These are phyloP conservation scores for Anastrepha ludens DNA, from an alignment of 1,140 invertebrate species.

Conservation along the genomic window DNA sequence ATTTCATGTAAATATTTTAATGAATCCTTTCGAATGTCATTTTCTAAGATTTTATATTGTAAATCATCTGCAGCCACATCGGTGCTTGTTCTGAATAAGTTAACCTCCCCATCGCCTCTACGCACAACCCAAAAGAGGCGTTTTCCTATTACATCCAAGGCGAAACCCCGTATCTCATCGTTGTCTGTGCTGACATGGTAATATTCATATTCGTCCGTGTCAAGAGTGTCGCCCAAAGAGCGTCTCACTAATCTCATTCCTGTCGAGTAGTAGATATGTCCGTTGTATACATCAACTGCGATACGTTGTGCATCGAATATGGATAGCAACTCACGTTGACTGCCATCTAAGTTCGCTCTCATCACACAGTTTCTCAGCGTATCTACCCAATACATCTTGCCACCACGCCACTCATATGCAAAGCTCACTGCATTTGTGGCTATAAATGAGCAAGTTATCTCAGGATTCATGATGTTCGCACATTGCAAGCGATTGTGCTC, in stretches of 20 bases:
- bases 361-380: slow-evolving; percentile 62
- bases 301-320: slow-evolving; percentile 79
- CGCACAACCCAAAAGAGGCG: slow-evolving; percentile 87
- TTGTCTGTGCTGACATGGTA: slow-evolving; percentile 63
- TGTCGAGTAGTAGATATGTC: slow-evolving; percentile 92
- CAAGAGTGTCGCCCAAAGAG: slow-evolving; percentile 82
- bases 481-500: slow-evolving; percentile 60
- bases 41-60: neutral
- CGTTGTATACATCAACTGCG: slow-evolving; percentile 86
- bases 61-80: slow-evolving; percentile 39
- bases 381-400: slow-evolving; percentile 90
- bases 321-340: slow-evolving; percentile 61
- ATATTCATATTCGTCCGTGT: slow-evolving; percentile 60
- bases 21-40: neutral
- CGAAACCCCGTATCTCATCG: slow-evolving; percentile 83
- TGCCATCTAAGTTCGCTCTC: slow-evolving; percentile 61
- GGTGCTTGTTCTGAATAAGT: slow-evolving; percentile 57
- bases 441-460: slow-evolving; percentile 58
- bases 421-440: slow-evolving; percentile 81
- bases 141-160: slow-evolving; percentile 84
- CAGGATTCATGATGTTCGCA: slow-evolving; percentile 62
- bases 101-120: slow-evolving; percentile 80
- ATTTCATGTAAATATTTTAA: slow-evolving; percentile 53
- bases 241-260: slow-evolving; percentile 86
- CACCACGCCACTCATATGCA: slow-evolving; percentile 91